Percentiles rank a stretch among this genome's conserved stretches.
phyloP scores from a whole-genome alignment of 2,797 vertebrate species.

The Chrosomus eos region DNA sequence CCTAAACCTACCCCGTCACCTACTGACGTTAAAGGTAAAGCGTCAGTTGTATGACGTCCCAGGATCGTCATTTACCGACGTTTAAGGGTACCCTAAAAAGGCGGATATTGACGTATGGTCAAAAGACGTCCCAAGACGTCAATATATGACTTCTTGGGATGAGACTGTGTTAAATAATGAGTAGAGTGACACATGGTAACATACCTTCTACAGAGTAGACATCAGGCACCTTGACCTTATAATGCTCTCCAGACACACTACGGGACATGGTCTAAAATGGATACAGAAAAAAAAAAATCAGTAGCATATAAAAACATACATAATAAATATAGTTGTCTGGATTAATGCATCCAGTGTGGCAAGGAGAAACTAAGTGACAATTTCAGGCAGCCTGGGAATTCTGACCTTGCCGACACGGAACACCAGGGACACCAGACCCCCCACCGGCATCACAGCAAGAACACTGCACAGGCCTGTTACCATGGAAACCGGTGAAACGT shows the following conservation, averaged over 20 bases:
- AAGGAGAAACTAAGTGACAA: neutral
- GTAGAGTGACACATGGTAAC: neutral
- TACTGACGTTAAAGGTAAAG: no score
- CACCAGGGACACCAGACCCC: conserved; percentile 75
- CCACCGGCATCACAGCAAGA: conserved; percentile 71
- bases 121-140: no score
- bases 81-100: no score
- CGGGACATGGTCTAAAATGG: conserved; percentile 11
- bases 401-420: conserved; percentile 75
- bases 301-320: neutral
- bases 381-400: neutral
- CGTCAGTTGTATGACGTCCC: no score
- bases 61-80: no score
- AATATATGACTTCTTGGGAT: no score
- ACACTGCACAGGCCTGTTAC: conserved; percentile 70
- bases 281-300: neutral
- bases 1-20: no score
- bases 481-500: conserved; percentile 69
- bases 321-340: neutral
- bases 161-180: no score
- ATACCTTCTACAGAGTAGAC: conserved; percentile 65
- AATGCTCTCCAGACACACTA: neutral
- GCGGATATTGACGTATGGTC: no score
- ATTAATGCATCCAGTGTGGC: neutral
- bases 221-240: conserved; percentile 13